Base-by-base conservation (phyloP, 1,140 invertebrate species). In the Cecropterus lyciades region DNA sequence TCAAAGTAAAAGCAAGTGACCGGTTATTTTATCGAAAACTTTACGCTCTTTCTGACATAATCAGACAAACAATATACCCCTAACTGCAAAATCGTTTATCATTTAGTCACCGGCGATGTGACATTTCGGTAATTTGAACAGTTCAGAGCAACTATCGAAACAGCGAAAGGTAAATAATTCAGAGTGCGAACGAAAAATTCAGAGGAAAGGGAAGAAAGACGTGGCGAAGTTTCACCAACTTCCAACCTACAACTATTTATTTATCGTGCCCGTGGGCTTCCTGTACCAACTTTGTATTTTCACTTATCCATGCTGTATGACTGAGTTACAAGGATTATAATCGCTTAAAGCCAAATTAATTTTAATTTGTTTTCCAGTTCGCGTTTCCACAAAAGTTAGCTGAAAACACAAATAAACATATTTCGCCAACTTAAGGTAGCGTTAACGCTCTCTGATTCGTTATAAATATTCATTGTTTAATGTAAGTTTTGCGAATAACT, bases 371-470 rank as follows among this genome's bases (percentile, higher is more conserved):
- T 20, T 13, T 42, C 20, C 10, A 53, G n/a, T 14, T 14, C 57
- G 49, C 60, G 48, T 46, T 67, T 64, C 55, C 46, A 48, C 33
- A 24, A 49, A 72, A 73, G 67, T 73, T 69, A 73, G 64, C 59
- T 65, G 59, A 48, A 73, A 80, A 81, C 72, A 79, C 75, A 82
- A 83, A 80, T 83, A 83, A 83, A 83, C 79, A 83, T 83, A 79
- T 79, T 83, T 79, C 70, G 77, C 73, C 73, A 72, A 82, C 63
- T 76, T 60, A 69, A 73, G 68, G 65, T 73, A 69, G 49, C 65
- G 67, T 73, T 80, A 80, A 76, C 77, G 73, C 70, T 65, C 49
- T 48, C 59, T 76, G 75, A 82, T 80, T 80, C 73, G 67, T 65
- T 75, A 75, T 79, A 75, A 81, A 73, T 81, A 79, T 74, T 79